These are phyloP conservation scores for Gouania willdenowi DNA, from an alignment of 2,797 vertebrate genomes.

Conservation along the genomic window DNA sequence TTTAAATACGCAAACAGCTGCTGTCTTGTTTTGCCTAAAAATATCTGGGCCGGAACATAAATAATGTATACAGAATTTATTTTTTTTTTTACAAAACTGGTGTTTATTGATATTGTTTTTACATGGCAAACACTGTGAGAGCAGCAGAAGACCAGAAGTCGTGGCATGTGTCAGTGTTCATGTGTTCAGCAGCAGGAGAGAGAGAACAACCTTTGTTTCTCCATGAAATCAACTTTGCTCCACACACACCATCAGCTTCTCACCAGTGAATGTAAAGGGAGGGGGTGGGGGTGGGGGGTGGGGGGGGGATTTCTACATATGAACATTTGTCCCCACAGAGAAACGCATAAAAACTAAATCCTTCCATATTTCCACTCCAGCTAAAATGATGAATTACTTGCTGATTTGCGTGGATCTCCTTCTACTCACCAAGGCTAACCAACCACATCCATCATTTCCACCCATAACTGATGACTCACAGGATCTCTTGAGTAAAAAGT, in stretches of 20 bases:
- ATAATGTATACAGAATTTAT: too few relatives aligned
- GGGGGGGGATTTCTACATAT: too few relatives aligned
- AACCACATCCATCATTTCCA: too few relatives aligned
- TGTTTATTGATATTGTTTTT: constrained; percentile 84
- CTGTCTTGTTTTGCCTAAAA: too few relatives aligned
- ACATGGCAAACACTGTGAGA: constrained; percentile 80
- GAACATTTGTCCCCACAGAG: too few relatives aligned
- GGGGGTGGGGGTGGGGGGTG: too few relatives aligned
- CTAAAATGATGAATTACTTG: constrained; percentile 42
- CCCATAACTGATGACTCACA: constrained; percentile 22
- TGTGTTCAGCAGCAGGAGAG: constrained; percentile 83
- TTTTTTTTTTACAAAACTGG: constrained; percentile 84
- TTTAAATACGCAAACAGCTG: too few relatives aligned
- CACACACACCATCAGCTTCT: constrained; percentile 41
- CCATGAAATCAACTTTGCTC: constrained; percentile 43
- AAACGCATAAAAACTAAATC: constrained; percentile 46
- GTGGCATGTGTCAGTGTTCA: constrained; percentile 36
- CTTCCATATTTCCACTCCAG: constrained; percentile 44
- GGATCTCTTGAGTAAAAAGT: constrained; percentile 53
- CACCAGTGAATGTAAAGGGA: constrained; percentile 49
- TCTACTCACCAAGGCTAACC: constrained; percentile 29
- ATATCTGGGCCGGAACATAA: too few relatives aligned
- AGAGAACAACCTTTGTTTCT: constrained; percentile 65
- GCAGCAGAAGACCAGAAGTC: constrained; percentile 79
- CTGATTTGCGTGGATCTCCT: constrained; percentile 51